A percentile compares a stretch with the other conserved stretches of the same genome.
Conservation (phyloP, 2,888 invertebrate genomes). For the Graphium colonna region DNA sequence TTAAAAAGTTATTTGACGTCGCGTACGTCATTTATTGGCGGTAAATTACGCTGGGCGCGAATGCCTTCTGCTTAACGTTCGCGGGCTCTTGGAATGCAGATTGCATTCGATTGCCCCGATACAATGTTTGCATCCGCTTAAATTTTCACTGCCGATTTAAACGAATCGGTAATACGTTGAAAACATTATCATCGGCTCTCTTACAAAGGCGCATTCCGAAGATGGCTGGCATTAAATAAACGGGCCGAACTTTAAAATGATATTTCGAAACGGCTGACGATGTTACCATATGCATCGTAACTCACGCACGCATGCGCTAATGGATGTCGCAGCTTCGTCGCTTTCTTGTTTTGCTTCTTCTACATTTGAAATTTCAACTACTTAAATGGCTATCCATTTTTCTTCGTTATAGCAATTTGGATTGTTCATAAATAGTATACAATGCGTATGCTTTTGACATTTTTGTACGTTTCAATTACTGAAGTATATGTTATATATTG, state of each 20-base stretch:
- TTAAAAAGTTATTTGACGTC: constrained; percentile 43
- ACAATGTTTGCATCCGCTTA: constrained; percentile 41
- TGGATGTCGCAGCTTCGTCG: constrained; percentile 41
- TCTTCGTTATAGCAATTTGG: neutral
- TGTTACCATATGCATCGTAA: constrained; percentile 42
- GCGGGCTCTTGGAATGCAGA: constrained; percentile 41
- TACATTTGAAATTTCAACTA: constrained; percentile 27
- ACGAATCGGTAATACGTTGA: constrained; percentile 10
- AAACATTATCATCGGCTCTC: constrained; percentile 2
- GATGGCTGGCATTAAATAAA: constrained; percentile 25
- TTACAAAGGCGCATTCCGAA: constrained; percentile 17
- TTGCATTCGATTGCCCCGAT: constrained; percentile 42
- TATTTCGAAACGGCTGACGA: constrained; percentile 40
- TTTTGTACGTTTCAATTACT: no score
- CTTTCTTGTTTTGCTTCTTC: constrained; percentile 42
- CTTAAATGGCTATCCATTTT: constrained; percentile 9
- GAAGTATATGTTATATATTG: neutral
- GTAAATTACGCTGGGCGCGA: constrained; percentile 42
- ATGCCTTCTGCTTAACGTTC: constrained; percentile 38
- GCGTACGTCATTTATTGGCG: constrained; percentile 41
- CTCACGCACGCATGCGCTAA: constrained; percentile 44
- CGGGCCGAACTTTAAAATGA: constrained; percentile 23
- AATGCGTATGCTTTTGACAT: neutral
- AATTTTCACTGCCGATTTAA: constrained; percentile 30
- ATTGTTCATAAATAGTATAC: neutral